A percentile compares a stretch with the other conserved stretches of the same genome.
Conservation (phyloP, 1,140 invertebrate species). For the Eupristina koningsbergeri region DNA sequence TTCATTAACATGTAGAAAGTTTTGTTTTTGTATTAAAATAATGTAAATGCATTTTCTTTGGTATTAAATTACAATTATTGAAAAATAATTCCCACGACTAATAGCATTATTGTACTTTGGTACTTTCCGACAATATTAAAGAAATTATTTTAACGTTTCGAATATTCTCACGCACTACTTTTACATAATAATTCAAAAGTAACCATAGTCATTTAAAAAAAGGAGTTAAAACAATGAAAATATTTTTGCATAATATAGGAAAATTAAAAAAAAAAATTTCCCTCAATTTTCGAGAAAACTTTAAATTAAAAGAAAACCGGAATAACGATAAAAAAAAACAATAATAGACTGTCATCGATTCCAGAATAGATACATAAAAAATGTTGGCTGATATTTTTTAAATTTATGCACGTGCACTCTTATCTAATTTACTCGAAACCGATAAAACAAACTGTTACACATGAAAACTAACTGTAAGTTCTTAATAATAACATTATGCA, state of each 20-base stretch:
- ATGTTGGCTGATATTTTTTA: background rate
- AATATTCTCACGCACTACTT: conserved; percentile 37
- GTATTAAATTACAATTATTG: conserved; percentile 1
- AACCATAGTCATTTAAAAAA: conserved; percentile 2
- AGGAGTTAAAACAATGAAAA: background rate
- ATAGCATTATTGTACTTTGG: conserved; percentile 4
- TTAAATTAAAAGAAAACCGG: too few relatives aligned
- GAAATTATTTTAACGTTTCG: conserved; percentile 22
- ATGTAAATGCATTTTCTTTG: background rate
- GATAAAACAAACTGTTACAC: background rate
- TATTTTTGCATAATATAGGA: background rate
- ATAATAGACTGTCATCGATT: background rate
- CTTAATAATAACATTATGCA: background rate
- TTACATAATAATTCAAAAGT: conserved; percentile 37
- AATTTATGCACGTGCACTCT: background rate
- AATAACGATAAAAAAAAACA: too few relatives aligned
- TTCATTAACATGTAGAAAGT: background rate
- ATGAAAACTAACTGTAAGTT: conserved; percentile 9
- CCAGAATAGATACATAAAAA: background rate
- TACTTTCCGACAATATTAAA: conserved; percentile 1
- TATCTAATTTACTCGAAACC: background rate
- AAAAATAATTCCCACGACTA: conserved; percentile 13
- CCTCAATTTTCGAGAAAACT: too few relatives aligned
- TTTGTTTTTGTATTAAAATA: background rate
- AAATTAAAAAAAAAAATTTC: background rate